Evolutionary conservation across 2,113 vertebrate genomes (phyloP), one percentile per base, ranked within the genome.

Genomic region (Physeter macrocephalus): DNA sequence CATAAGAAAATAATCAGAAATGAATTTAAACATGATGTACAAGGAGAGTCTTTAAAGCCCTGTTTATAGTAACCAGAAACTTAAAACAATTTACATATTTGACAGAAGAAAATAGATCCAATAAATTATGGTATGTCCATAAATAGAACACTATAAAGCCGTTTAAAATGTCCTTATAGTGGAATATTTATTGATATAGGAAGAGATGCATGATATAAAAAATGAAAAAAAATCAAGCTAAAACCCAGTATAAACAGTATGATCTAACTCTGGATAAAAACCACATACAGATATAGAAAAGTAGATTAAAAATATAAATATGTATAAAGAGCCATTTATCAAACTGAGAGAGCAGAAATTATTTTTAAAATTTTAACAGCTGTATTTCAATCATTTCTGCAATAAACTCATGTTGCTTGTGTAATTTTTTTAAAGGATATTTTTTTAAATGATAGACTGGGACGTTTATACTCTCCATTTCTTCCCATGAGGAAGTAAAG

Each of bases 61-160:
- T 94, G 34, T 95, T 88, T 67, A 91, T n/a, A 67, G 81, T 49
- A 93, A 61, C n/a, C 29, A 84, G 85, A 96, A 96, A 93, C 88
- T 34, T 91, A 66, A 91, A 96, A 84, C 62, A 72, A 88, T n/a
- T 81, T 61, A 59, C 69, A 80, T 74, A 36, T 81, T 78, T 93
- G 84, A 86, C 49, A 92, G 88, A 87, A 89, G 57, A 21, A 96
- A 83, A 88, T 21, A 92, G 20, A 94, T 20, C 64, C 69, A 75
- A 84, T 90, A 96, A 93, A 95, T 49, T 31, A 93, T 15, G 43
- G 69, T 83, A 97, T 90, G 43, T 34, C 88, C 52, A 93, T 95
- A 90, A 95, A 77, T 69, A 86, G 94, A 97, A 90, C 90, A 90
- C 39, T 90, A 93, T 34, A 80, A 95, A 96, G 69, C 23, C 52